These are phyloP conservation scores for Ecliptopera silaceata DNA, from an alignment of 2,888 invertebrate species.

Conservation along the genomic window DNA sequence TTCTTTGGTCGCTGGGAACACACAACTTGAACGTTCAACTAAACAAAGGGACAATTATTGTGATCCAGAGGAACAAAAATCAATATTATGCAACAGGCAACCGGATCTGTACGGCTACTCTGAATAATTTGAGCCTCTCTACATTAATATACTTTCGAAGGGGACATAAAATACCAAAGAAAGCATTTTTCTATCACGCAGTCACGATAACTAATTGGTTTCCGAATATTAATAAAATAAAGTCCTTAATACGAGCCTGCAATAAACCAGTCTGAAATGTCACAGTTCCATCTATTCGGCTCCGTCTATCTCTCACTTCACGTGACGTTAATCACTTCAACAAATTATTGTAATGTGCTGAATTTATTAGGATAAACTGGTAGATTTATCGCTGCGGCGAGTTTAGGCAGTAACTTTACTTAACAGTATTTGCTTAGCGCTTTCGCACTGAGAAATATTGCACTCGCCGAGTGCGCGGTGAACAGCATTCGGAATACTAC, in stretches of 20 bases:
- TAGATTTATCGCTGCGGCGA: constrained; percentile 4
- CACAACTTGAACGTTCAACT: not conserved
- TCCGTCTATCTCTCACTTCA: constrained; percentile 11
- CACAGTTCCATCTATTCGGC: constrained; percentile 18
- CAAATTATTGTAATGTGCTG: constrained; percentile 18
- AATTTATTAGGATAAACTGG: constrained; percentile 17
- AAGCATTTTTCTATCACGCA: too few species aligned
- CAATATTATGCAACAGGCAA: too few species aligned
- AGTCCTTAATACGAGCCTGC: constrained; percentile 3
- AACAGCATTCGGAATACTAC: too few species aligned
- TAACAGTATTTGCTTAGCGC: not conserved
- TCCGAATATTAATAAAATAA: too few species aligned
- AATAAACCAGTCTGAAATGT: constrained; percentile 4
- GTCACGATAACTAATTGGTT: too few species aligned
- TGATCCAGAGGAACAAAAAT: too few species aligned
- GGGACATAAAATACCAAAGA: too few species aligned
- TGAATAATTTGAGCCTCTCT: too few species aligned
- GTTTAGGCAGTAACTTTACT: constrained; percentile 2
- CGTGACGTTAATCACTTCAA: not conserved
- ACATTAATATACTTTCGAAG: too few species aligned
- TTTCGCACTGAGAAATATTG: not conserved
- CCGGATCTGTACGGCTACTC: too few species aligned
- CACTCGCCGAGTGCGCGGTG: not conserved
- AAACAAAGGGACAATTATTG: too few species aligned
- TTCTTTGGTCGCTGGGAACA: constrained; percentile 90